Conservation (phyloP, 2,797 vertebrate species). For the Galaxias olidus region DNA sequence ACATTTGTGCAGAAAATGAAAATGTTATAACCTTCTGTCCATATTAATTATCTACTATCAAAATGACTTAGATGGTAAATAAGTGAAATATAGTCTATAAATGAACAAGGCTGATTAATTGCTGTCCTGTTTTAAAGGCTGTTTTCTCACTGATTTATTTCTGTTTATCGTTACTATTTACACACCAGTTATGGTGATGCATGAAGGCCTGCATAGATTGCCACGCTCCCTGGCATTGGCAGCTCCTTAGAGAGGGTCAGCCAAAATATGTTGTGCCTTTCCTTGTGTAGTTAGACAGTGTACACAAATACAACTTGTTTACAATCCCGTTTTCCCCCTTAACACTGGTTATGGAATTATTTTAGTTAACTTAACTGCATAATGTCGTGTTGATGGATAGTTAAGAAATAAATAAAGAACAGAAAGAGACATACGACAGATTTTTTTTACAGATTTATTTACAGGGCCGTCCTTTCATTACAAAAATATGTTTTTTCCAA, state of each 20-base stretch:
- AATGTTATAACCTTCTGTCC: too few species aligned
- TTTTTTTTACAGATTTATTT: too few species aligned
- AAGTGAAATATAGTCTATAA: not conserved
- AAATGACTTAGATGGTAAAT: not conserved
- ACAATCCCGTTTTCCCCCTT: too few species aligned
- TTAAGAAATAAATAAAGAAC: too few species aligned
- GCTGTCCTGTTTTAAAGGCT: not conserved
- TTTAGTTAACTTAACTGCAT: too few species aligned
- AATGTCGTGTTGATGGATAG: too few species aligned
- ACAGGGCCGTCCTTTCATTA: not conserved
- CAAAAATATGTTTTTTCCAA: not conserved
- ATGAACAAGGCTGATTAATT: not conserved
- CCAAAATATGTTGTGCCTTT: slow-evolving; percentile 44
- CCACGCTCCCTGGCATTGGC: slow-evolving; percentile 30
- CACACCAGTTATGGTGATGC: slow-evolving; percentile 44
- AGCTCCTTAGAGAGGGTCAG: slow-evolving; percentile 30
- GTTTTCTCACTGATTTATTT: slow-evolving; percentile 19
- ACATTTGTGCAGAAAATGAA: too few species aligned
- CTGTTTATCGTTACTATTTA: slow-evolving; percentile 54
- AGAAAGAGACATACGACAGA: too few species aligned
- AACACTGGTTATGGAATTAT: too few species aligned
- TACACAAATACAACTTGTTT: not conserved
- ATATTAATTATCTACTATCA: too few species aligned
- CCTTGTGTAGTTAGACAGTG: slow-evolving; percentile 19
- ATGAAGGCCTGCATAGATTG: slow-evolving; percentile 35